Conservation (phyloP, 2,113 vertebrate genomes). For the Tenebrosternarchus preto region DNA sequence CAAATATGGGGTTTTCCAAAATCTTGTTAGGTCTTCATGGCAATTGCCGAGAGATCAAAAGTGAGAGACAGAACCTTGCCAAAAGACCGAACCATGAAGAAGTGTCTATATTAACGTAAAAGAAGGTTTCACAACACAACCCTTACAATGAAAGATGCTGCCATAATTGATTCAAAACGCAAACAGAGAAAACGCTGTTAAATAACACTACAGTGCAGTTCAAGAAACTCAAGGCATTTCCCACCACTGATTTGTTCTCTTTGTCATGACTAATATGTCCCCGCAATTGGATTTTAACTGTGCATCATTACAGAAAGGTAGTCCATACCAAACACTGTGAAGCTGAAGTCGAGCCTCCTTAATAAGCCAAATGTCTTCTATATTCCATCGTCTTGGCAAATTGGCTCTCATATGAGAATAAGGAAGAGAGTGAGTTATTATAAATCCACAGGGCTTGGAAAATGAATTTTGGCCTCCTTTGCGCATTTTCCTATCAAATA, state of each 20-base stretch:
- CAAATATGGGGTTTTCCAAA: too few species aligned
- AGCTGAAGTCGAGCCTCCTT: conserved; percentile 28
- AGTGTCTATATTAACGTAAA: conserved; percentile 16
- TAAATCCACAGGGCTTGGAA: conserved; percentile 8
- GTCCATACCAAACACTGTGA: conserved; percentile 18
- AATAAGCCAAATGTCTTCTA: conserved; percentile 56
- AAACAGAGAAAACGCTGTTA: neutral
- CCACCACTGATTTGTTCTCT: conserved; percentile 56
- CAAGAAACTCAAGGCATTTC: conserved; percentile 1
- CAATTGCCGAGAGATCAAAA: neutral
- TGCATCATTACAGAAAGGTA: conserved; percentile 66
- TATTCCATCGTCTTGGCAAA: conserved; percentile 21
- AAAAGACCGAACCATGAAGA: conserved; percentile 8
- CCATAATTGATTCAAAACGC: neutral
- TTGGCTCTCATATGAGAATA: conserved; percentile 21
- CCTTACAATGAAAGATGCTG: neutral
- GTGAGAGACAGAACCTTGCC: neutral
- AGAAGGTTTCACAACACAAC: neutral
- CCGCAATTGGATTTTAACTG: conserved; percentile 64
- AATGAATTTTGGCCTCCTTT: neutral
- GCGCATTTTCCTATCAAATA: neutral
- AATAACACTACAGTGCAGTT: neutral
- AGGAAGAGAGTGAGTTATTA: neutral
- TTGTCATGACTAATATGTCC: conserved; percentile 1
- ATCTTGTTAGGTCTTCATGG: too few species aligned